Percentiles rank a stretch among this genome's conserved stretches.
phyloP scores from a whole-genome alignment of 2,797 vertebrate genomes.

The Mycteria americana region DNA sequence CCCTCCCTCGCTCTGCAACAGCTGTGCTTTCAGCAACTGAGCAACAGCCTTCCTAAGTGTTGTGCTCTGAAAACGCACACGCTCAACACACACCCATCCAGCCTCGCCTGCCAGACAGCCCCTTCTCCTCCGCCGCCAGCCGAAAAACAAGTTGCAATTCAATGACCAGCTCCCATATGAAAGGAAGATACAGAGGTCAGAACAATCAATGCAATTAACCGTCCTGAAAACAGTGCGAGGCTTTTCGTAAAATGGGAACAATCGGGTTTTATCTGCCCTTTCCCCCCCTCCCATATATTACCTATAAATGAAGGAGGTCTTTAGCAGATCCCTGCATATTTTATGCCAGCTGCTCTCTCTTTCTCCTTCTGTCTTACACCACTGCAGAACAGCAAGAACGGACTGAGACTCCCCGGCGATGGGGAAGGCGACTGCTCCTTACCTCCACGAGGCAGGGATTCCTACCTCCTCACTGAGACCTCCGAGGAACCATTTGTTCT shows the following conservation, averaged over 20 bases:
- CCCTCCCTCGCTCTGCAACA: background rate
- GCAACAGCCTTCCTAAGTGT: slow-evolving; percentile 32
- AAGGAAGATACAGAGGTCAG: background rate
- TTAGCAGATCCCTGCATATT: background rate
- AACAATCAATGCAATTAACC: slow-evolving; percentile 15
- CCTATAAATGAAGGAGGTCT: background rate
- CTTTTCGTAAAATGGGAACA: background rate
- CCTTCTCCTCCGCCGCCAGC: background rate
- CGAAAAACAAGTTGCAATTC: slow-evolving; percentile 34
- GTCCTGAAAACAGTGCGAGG: background rate
- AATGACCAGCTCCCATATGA: background rate
- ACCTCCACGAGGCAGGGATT: slow-evolving; percentile 16
- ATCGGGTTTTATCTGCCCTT: background rate
- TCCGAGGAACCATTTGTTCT: slow-evolving; percentile 5
- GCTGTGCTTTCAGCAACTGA: slow-evolving; percentile 47
- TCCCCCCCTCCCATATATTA: background rate
- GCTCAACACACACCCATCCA: background rate
- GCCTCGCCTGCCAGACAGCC: slow-evolving; percentile 58
- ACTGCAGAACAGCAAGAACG: background rate
- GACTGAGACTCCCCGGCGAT: background rate
- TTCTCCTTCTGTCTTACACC: background rate
- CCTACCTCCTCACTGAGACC: slow-evolving; percentile 2
- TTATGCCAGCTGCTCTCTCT: background rate
- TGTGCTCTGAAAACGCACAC: slow-evolving; percentile 34
- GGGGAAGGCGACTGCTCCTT: background rate